phyloP scores from a whole-genome alignment of 2,888 invertebrate species.

The Ophonus ardosiacus region DNA sequence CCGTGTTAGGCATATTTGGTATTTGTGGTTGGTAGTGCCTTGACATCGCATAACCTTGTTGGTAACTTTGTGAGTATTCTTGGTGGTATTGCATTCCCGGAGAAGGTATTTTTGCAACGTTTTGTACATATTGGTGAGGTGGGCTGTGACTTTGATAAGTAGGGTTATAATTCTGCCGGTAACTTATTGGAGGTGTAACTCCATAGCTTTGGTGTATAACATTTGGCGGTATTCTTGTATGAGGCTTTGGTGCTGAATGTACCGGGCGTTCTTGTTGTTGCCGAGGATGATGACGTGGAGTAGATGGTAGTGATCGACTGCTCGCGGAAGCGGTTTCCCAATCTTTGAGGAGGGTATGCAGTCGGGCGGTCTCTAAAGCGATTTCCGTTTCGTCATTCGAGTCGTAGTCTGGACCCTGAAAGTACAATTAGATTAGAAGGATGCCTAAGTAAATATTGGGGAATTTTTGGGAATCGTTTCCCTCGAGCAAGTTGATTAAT shows the following conservation, averaged over 20 bases:
- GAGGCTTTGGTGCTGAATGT: constrained; percentile 56
- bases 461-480: too few relatives aligned
- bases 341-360: constrained; percentile 83
- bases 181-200: constrained; percentile 70
- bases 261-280: constrained; percentile 17
- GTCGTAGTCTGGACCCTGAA: constrained; percentile 90
- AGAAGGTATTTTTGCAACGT: constrained; percentile 69
- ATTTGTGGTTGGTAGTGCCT: constrained; percentile 68
- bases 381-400: constrained; percentile 87
- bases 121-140: constrained; percentile 58
- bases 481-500: too few relatives aligned
- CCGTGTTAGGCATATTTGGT: constrained; percentile 67
- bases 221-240: constrained; percentile 51
- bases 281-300: constrained; percentile 71
- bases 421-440: constrained; percentile 55
- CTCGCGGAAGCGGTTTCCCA: constrained; percentile 86
- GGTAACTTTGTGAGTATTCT: constrained; percentile 72
- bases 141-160: constrained; percentile 62
- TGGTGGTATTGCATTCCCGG: constrained; percentile 73
- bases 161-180: constrained; percentile 63
- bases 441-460: too few relatives aligned
- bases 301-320: constrained; percentile 78
- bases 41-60: constrained; percentile 69
- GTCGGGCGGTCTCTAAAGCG: constrained; percentile 82
- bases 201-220: constrained; percentile 68